A percentile compares a stretch with the other conserved stretches of the same genome.
Conservation (phyloP, 2,797 vertebrate species). For the Malurus leucopterus region DNA sequence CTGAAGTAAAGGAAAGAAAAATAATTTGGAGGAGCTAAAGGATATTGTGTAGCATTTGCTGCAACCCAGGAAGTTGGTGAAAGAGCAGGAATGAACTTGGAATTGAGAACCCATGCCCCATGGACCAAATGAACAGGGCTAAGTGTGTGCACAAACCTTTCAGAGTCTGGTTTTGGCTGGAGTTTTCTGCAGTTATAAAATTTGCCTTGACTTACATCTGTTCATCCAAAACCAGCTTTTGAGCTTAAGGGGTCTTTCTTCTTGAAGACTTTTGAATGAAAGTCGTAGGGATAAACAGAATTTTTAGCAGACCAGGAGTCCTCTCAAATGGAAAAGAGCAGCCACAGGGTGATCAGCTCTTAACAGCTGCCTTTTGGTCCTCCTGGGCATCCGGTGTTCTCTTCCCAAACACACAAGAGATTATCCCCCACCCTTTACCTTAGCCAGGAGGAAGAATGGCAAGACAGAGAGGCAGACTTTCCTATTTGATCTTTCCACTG, state of each 20-base stretch:
- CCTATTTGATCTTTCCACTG: background rate
- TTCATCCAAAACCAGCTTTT: background rate
- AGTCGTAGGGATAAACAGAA: background rate
- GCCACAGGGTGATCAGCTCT: background rate
- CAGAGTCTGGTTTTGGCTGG: background rate
- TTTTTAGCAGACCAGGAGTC: background rate
- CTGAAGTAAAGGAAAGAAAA: background rate
- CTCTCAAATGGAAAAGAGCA: background rate
- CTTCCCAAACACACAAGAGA: background rate
- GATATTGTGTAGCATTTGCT: background rate
- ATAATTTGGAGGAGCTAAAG: background rate
- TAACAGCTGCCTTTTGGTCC: background rate
- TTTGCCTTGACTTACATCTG: background rate
- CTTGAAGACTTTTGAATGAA: background rate
- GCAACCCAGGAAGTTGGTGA: background rate
- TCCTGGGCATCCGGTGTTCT: background rate
- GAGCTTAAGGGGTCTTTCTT: background rate
- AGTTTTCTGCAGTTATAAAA: background rate
- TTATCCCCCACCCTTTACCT: too few relatives aligned
- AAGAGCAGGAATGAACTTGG: background rate
- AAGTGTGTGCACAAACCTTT: background rate
- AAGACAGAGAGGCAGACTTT: background rate
- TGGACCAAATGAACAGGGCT: background rate
- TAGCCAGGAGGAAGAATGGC: background rate
- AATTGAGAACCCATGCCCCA: background rate